Evolutionary conservation across 2,888 invertebrate species (phyloP), one percentile per base, ranked within the genome.

Genomic region (Megastigmus dorsalis): DNA sequence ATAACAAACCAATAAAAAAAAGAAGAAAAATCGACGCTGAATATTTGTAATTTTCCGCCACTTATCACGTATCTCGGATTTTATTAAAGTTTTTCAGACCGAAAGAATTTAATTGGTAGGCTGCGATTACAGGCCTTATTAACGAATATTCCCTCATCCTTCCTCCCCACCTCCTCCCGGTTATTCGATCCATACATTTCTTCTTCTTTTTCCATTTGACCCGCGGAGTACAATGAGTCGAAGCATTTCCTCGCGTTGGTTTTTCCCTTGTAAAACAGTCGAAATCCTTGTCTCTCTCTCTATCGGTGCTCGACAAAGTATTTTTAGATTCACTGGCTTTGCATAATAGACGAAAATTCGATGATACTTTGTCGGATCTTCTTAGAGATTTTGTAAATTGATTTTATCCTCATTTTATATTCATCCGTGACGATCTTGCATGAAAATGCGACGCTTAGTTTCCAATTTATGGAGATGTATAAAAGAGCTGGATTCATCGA

Each of bases 61-160:
- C 18, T 30, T n/a, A 9, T 20, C 5, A 23, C 48, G 45, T 63
- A 23, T 52, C 18, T n/a, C 5, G 23, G n/a, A 6, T 26, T 7
- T 48, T 9, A 54, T 54, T 28, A 0, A 13, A 23, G 30, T 26
- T 67, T 52, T 62, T 23, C 15, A 41, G 59, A 74, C 69, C 69
- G 52, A 45, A 43, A 74, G 30, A 74, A 59, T 74, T 74, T 74
- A 74, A 69, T 74, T 74, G 65, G 65, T 3, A 18, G 10, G 33
- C 23, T n/a, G 10, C 23, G 26, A 65, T 59, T 30, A 20, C 26
- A 43, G 38, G 59, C 41, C 41, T 65, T 45, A 74, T 69, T 69
- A 65, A 43, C 18, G 43, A 57, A 50, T 41, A 48, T 57, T 52
- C 20, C 43, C n/a, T 10, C 7, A 5, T 30, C n/a, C 3, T n/a